A percentile compares a stretch with the other conserved stretches of the same genome.
These are phyloP conservation scores for Danio choprae DNA, from an alignment of 2,797 vertebrate genomes.

Conservation along the genomic window DNA sequence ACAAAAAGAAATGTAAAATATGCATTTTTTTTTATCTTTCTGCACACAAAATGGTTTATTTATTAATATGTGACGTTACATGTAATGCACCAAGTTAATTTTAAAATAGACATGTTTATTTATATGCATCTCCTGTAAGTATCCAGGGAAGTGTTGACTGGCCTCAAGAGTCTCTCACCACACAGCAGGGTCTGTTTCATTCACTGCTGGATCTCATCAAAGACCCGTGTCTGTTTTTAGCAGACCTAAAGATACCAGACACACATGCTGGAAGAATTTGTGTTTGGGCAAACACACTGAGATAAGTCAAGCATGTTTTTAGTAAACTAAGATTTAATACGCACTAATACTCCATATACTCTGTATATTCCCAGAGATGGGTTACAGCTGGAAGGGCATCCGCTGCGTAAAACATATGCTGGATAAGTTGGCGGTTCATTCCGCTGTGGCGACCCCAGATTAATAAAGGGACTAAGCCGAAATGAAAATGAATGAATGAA, in stretches of 20 bases:
- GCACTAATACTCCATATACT: neutral
- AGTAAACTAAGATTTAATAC: neutral
- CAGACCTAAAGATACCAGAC: constrained; percentile 14
- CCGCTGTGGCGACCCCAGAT: no score
- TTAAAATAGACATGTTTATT: neutral
- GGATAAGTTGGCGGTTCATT: no score
- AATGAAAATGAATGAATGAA: no score
- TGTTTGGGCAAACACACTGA: neutral
- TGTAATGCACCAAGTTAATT: neutral
- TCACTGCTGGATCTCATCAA: constrained; percentile 22
- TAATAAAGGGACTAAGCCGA: no score
- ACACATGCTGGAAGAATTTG: neutral
- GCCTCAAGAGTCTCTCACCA: constrained; percentile 8
- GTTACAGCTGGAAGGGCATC: no score
- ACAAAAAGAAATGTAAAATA: no score
- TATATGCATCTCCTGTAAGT: neutral
- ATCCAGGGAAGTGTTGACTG: constrained; percentile 26
- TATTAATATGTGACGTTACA: neutral
- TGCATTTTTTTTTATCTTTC: no score
- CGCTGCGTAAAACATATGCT: no score
- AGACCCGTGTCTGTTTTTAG: neutral
- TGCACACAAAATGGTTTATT: no score
- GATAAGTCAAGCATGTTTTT: neutral
- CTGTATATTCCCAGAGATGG: no score
- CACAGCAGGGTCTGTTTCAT: constrained; percentile 8